Evolutionary conservation across 2,888 invertebrate genomes (phyloP).

Genomic region (Scrobipalpa costella): DNA sequence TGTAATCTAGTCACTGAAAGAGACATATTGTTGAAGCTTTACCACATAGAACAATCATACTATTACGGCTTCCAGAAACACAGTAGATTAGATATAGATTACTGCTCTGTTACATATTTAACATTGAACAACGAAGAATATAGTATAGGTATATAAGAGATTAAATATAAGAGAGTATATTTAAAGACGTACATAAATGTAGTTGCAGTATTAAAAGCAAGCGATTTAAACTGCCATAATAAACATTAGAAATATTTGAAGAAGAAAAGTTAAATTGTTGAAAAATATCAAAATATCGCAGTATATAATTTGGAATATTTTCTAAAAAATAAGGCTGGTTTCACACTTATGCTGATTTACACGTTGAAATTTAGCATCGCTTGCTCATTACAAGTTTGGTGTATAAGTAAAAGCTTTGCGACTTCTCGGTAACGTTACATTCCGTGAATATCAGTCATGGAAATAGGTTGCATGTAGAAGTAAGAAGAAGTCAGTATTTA

Average conservation of each 20-base stretch:
- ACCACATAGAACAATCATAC: background rate
- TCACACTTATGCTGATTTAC: background rate
- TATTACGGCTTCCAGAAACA: background rate
- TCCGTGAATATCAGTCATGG: too few relatives aligned
- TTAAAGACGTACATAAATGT: background rate
- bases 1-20: conserved; percentile 6
- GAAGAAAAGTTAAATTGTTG: background rate
- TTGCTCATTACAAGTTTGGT: background rate
- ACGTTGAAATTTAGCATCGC: background rate
- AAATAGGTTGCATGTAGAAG: too few relatives aligned
- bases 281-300: background rate
- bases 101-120: background rate
- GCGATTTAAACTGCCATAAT: background rate
- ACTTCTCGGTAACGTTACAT: too few relatives aligned
- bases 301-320: background rate
- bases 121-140: conserved; percentile 6
- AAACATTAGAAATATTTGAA: background rate
- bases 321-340: background rate
- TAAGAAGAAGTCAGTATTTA: too few relatives aligned
- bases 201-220: background rate
- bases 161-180: background rate
- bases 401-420: background rate
- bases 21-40: background rate
- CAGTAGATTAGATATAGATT: background rate
- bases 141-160: background rate